Evolutionary conservation across 2,113 vertebrate species (phyloP).

Genomic region (Pipra filicauda): DNA sequence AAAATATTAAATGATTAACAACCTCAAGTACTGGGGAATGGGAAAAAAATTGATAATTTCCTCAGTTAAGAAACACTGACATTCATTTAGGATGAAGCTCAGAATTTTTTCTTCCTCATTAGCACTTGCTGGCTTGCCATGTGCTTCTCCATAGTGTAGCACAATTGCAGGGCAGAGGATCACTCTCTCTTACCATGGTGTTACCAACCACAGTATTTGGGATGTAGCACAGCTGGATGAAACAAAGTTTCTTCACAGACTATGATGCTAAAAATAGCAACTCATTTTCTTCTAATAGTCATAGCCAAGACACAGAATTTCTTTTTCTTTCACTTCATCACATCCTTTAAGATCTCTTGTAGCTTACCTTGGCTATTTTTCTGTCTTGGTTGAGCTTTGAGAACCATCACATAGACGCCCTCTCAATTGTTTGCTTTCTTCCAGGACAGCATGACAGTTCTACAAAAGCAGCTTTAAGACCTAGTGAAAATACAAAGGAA

Average conservation of each 20-base stretch:
- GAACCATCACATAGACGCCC: background rate
- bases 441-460: background rate
- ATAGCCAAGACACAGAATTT: background rate
- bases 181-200: background rate
- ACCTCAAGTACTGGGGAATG: fast-evolving
- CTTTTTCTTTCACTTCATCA: background rate
- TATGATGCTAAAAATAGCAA: background rate
- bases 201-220: background rate
- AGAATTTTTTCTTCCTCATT: background rate
- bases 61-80: background rate
- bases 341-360: background rate
- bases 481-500: background rate
- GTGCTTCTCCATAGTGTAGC: background rate
- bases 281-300: background rate
- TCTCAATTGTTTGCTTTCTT: background rate
- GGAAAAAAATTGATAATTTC: background rate
- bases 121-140: background rate
- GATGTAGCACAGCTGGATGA: background rate
- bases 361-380: background rate
- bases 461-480: background rate
- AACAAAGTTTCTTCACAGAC: background rate
- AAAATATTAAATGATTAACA: background rate
- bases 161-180: background rate
- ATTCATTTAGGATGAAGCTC: background rate
- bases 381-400: background rate